Evolutionary conservation across 2,113 vertebrate genomes (phyloP), one percentile per base, ranked within the genome.

Genomic region (Silurus asotus): DNA sequence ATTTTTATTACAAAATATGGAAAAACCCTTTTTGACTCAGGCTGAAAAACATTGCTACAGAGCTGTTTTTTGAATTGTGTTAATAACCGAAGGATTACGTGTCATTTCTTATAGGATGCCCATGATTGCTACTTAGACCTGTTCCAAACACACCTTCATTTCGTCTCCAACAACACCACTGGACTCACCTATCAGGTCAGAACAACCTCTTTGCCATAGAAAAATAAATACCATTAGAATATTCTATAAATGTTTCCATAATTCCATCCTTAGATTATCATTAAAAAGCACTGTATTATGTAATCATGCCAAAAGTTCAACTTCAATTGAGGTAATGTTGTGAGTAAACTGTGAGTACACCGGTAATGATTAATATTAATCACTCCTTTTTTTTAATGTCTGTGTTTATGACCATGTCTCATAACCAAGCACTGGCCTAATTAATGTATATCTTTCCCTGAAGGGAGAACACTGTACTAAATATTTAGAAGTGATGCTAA

Each of bases 51-150:
- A 80, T 83, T 76, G 80, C 61, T 80, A 51, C 67, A 81, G 48
- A 81, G 72, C 25, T 55, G 55, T 87, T 37, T n/a, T 55, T 62
- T 28, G 8, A 61, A 70, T 85, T 78, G 85, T 77, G 53, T 84
- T 49, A 62, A 85, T 89, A 87, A 83, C 58, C 58, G 8, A 82
- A 78, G 77, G 79, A 78, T 82, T 64, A 87, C 77, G 87, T 64
- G 61, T 81, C 37, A 81, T 65, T 62, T 85, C 11, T 82, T 55
- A 86, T 59, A 99, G 98, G 97, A 99, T 85, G 78, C 95, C 88
- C 96, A 96, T 0, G 96, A 97, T 87, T 99, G 98, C 91, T 98
- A 96, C 90, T 92, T 99, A 95, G 98, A 98, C 88, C 93, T 99
- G 5, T 99, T 99, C 91, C 96, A 97, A 89, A 96, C 96, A 65